Evolutionary conservation across 1,140 invertebrate genomes (phyloP), one percentile per base, ranked within the genome.

Genomic region (Patella vulgata): DNA sequence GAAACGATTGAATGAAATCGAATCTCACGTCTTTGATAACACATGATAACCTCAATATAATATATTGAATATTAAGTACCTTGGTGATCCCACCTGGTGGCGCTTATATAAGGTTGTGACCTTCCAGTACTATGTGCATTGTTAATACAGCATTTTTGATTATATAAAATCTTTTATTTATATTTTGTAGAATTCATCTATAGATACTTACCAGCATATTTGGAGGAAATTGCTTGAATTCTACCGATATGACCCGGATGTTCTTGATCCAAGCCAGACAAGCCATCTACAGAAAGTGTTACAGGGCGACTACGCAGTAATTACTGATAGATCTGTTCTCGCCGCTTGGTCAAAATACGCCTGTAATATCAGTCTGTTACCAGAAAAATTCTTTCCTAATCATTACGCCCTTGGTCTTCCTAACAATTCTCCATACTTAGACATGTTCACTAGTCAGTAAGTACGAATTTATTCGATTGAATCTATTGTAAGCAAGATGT

Each of bases 391-490:
- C 40, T 48, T 68, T 3, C 55, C 59, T 17, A 63, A 60, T 36
- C 43, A 63, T 12, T 69, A 71, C 27, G 69, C 59, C 2, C 42
- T 71, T 31, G 69, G 57, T 3, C 48, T 74, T 14, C 72, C 62
- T 21, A 71, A 74, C 33, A 57, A 68, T 27, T 74, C 72, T 17
- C 51, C 63, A 9, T 68, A 63, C 43, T 62, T 46, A 3, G 47
- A 55, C 17, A 31, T 69, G 31, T 74, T 74, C 51, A 63, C 59
- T 31, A 52, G 61, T 31, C 47, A 67, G 72, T 74, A 67, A 51
- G 63, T 36, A 36, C n/a, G n/a, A n/a, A n/a, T n/a, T n/a, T n/a
- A n/a, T n/a, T n/a, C n/a, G n/a, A n/a, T n/a, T n/a, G n/a, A n/a
- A n/a, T n/a, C n/a, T n/a, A n/a, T n/a, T n/a, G n/a, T n/a, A n/a